Evolutionary conservation across 2,797 vertebrate species (phyloP), one percentile per base, ranked within the genome.

Genomic region (Mus caroli): DNA sequence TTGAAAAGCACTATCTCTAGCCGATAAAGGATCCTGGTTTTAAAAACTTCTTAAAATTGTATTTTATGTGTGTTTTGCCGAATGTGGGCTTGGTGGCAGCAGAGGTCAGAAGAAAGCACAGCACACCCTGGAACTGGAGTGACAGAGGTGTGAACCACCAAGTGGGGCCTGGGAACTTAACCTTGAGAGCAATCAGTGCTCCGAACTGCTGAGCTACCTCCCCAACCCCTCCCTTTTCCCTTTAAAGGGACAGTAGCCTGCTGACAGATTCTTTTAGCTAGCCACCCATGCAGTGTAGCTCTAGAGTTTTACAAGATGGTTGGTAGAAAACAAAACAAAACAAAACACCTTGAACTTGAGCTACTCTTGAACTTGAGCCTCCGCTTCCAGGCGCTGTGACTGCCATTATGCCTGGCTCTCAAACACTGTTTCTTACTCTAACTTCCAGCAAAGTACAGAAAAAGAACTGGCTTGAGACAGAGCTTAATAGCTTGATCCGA

Each of bases 1-100:
- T 73, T 94, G 86, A 73, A 46, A 94, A 78, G 24, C 43, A 88
- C n/a, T 75, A 80, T 79, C 69, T 37, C 76, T 89, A 87, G 20
- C 13, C 76, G 52, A 88, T 52, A 84, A 67, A 75, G n/a, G 89
- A 83, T 79, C 92, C 24, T 20, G 12, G 40, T 75, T 84, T 85
- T 76, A 13, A 92, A 76, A 80, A 71, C 84, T 7, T 50, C 7
- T 67, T 22, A 34, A 64, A 64, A 19, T 54, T 50, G 24, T 46
- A 50, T 52, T 46, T 50, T 67, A 85, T 52, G 62, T n/a, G 31
- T 40, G n/a, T 40, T 58, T 60, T 58, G 58, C 37, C 9, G 9
- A 50, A 46, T 34, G 62, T 9, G 34, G 67, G 17, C 7, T 71
- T 37, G 34, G 34, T 71, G 67, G 7, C 15, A 0, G 34, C 15